Evolutionary conservation across 2,113 vertebrate genomes (phyloP), one percentile per base, ranked within the genome.

Genomic region (Gadus chalcogrammus): DNA sequence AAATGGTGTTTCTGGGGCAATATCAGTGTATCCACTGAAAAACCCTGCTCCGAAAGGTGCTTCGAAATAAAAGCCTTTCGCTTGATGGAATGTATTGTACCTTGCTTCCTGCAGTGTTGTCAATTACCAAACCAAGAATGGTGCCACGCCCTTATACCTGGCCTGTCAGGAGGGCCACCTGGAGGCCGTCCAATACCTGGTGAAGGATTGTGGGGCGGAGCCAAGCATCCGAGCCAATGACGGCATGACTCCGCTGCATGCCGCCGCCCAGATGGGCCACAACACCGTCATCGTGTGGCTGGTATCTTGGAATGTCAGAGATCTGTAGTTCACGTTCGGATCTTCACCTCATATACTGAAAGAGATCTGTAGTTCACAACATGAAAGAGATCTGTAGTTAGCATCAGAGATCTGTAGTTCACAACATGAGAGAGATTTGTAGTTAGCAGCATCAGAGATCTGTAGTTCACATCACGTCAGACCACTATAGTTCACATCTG

Each of bases 161-260:
- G 95, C 97, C 73, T 98, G 96, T 92, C 97, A 99, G 90, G 97
- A 99, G 89, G 97, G 97, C 80, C 97, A 99, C 84, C 89, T 99
- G 89, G 97, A 99, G 80, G 94, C 93, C 65, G 93, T 97, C 75
- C 95, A 99, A 82, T 95, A 95, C 91, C 87, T 99, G 86, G 96
- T 96, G 76, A 95, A 97, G 86, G 95, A 97, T 69, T 97, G 95
- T 13, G 94, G 93, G 70, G 95, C 97, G 0, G 93, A 98, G 73
- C 92, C 96, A 8, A 93, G 93, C 24, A 79, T 88, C 0, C 83
- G 94, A 24, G 94, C 97, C 88, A 94, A 92, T 0, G 97, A 99
- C 0, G 97, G 97, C 81, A 99, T 99, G 97, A 97, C 94, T 7
- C 91, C 96, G 0, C 89, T 99, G 75, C 97, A 98, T 4, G 96